Base-by-base conservation (phyloP, 2,888 invertebrate genomes). In the Idaea dimidiata region DNA sequence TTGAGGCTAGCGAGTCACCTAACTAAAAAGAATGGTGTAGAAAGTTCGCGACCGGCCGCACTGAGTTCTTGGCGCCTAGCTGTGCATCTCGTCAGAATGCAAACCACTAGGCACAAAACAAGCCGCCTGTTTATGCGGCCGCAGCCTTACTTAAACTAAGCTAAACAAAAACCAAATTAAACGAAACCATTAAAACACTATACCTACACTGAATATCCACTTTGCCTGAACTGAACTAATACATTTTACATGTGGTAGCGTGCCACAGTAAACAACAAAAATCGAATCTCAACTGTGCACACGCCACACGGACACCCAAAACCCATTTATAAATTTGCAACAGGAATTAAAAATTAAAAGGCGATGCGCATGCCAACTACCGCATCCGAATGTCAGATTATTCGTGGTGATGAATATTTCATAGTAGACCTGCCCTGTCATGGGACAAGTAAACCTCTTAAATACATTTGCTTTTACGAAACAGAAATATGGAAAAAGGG, bases 391-490 rank as follows among this genome's bases (percentile, higher is more conserved):
- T 62, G 62, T 63, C 63, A 67, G 67, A 68, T 68, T 68, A 68
- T 63, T 61, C 63, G 64, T 59, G 43, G 64, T 59, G 43, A 65
- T 65, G 65, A 65, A 65, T 65, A 62, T 65, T 65, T 65, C 65
- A 65, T 65, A 53, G 32, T 43, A 54, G 18, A 16, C 17, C 43
- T 43, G 43, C 59, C 61, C 57, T 24, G 57, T 55, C 65, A 57
- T 59, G 57, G 54, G 60, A 32, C 63, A 61, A 62, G 65, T 67
- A 70, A 68, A 68, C 70, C 68, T 70, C 67, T 67, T 68, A 68
- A 63, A 67, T 61, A 65, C 66, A 69, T 72, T 70, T 71, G 69
- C 71, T 65, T 68, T 66, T 62, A 64, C 69, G 64, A 66, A 65
- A 68, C 63, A 61, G 66, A 60, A 64, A 70, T 62, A 68, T 63